These are phyloP conservation scores for Erebia ligea DNA, from an alignment of 2,888 invertebrate genomes.

Conservation along the genomic window DNA sequence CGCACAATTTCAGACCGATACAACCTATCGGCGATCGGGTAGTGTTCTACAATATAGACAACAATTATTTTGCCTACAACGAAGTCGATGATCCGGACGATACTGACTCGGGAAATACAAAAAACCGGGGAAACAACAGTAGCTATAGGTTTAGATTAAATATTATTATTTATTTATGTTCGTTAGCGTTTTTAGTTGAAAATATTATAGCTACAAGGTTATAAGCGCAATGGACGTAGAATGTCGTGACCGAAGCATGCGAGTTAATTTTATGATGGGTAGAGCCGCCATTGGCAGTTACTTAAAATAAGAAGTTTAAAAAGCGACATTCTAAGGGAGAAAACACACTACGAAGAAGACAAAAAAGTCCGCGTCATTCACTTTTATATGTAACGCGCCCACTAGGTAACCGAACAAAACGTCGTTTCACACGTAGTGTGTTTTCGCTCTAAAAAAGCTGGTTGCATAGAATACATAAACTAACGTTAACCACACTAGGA, in stretches of 20 bases:
- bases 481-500: neutral
- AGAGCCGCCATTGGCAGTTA: no score
- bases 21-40: constrained; percentile 89
- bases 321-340: no score
- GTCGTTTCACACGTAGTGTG: no score
- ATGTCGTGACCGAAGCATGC: no score
- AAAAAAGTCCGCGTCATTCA: no score
- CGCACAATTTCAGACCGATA: constrained; percentile 92
- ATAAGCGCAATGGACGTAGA: no score
- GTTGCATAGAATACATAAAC: neutral
- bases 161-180: constrained; percentile 25
- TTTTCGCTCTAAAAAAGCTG: neutral
- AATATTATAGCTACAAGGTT: neutral
- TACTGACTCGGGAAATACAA: constrained; percentile 46
- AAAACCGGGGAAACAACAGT: constrained; percentile 51
- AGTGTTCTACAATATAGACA: constrained; percentile 84
- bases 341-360: no score
- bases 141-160: constrained; percentile 32
- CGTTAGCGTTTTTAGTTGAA: constrained; percentile 9
- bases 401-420: no score
- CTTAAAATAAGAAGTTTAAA: no score
- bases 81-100: constrained; percentile 67
- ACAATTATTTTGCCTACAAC: constrained; percentile 71
- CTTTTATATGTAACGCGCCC: no score
- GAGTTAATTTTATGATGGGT: no score